Percentiles rank a stretch among this genome's conserved stretches.
These are phyloP conservation scores for Teleogryllus oceanicus DNA, from an alignment of 2,888 invertebrate species.

Conservation along the genomic window DNA sequence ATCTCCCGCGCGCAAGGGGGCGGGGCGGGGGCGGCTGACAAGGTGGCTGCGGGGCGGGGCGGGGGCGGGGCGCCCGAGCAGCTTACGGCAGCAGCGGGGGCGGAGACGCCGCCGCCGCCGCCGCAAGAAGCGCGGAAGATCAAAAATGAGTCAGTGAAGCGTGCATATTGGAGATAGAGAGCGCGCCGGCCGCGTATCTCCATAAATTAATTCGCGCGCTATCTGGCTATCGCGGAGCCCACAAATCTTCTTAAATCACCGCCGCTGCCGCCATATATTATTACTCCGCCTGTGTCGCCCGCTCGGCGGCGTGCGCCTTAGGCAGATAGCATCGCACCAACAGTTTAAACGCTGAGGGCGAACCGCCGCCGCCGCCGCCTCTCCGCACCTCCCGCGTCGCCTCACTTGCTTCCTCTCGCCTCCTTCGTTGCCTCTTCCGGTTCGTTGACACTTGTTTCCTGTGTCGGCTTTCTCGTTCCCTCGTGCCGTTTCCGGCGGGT, in stretches of 20 bases:
- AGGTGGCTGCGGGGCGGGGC: no score
- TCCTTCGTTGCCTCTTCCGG: no score
- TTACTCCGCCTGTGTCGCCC: neutral
- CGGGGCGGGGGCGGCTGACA: neutral
- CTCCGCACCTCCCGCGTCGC: neutral
- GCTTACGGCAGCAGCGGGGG: no score
- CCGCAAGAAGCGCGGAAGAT: neutral
- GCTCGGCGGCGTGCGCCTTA: neutral
- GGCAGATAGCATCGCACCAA: neutral
- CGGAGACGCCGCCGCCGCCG: no score
- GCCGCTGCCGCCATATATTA: slow-evolving; percentile 27
- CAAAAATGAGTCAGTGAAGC: slow-evolving; percentile 29
- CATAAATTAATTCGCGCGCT: slow-evolving; percentile 30
- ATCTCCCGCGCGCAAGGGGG: neutral
- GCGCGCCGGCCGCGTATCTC: slow-evolving; percentile 23
- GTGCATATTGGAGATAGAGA: slow-evolving; percentile 32
- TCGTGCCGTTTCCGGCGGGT: no score
- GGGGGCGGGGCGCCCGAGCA: no score
- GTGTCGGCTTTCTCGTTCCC: no score
- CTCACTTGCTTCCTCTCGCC: no score
- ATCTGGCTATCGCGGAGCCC: slow-evolving; percentile 29
- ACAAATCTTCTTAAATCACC: slow-evolving; percentile 35
- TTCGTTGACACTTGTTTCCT: no score
- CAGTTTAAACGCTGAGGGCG: slow-evolving; percentile 7
- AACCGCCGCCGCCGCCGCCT: neutral